Conservation (phyloP, 1,140 invertebrate genomes). For the Drosophila simulans region DNA sequence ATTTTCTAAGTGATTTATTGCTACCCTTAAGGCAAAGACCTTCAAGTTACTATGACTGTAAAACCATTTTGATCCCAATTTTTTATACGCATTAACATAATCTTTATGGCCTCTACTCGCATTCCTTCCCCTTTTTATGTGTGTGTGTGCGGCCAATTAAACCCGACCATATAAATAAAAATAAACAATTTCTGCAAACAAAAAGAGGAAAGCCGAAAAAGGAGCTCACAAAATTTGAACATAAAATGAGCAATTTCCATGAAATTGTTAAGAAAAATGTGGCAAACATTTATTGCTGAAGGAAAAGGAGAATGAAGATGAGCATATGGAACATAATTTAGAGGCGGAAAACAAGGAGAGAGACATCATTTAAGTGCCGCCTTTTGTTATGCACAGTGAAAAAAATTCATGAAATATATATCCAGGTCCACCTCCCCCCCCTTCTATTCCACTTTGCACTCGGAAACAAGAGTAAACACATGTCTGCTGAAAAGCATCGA, state of each 20-base stretch:
- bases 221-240: slow-evolving; percentile 41
- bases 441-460: slow-evolving; percentile 19
- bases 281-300: slow-evolving; percentile 66
- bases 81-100: slow-evolving; percentile 53
- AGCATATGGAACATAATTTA: slow-evolving; percentile 68
- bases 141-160: slow-evolving; percentile 66
- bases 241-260: slow-evolving; percentile 79
- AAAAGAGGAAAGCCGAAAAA: slow-evolving; percentile 10
- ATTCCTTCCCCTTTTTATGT: slow-evolving; percentile 28
- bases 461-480: slow-evolving; percentile 74
- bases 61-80: slow-evolving; percentile 31
- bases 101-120: slow-evolving; percentile 40
- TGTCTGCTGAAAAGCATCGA: slow-evolving; percentile 66
- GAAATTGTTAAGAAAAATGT: slow-evolving; percentile 77
- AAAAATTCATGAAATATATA: slow-evolving; percentile 44
- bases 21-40: not conserved
- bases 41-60: slow-evolving; percentile 17
- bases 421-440: not conserved
- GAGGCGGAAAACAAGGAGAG: slow-evolving; percentile 38
- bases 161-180: slow-evolving; percentile 74
- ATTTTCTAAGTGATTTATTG: slow-evolving; percentile 34
- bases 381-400: slow-evolving; percentile 62
- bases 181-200: slow-evolving; percentile 69
- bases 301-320: slow-evolving; percentile 2
- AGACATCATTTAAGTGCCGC: slow-evolving; percentile 62